phyloP scores from a whole-genome alignment of 2,113 vertebrate species.

The Oceanodroma tethys region DNA sequence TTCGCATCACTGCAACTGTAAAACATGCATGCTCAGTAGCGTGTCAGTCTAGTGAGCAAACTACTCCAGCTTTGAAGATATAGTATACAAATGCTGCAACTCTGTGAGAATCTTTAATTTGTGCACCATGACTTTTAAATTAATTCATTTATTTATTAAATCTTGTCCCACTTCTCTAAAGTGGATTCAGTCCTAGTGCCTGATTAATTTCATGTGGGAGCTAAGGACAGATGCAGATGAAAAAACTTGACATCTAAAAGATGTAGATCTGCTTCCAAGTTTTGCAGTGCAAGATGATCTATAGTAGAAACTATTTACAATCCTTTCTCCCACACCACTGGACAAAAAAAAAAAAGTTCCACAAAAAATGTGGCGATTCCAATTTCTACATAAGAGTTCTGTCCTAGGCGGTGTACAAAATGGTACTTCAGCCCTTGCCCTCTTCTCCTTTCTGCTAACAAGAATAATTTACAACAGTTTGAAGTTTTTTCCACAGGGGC shows the following conservation, averaged over 20 bases:
- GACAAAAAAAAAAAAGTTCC: neutral
- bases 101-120: neutral
- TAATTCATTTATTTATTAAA: neutral
- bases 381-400: neutral
- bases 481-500: neutral
- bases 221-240: neutral
- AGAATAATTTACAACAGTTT: neutral
- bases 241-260: neutral
- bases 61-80: neutral
- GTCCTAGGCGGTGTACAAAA: neutral
- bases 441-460: neutral
- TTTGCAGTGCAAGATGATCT: neutral
- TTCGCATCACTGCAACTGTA: neutral
- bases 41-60: neutral
- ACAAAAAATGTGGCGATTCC: neutral
- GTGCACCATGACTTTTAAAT: neutral
- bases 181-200: neutral
- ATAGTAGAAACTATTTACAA: slow-evolving; percentile 17
- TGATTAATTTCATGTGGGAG: neutral
- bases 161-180: neutral
- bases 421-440: neutral
- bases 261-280: neutral
- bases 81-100: neutral
- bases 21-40: neutral
- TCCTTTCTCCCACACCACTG: neutral